These are phyloP conservation scores for Dasyurus viverrinus DNA, from an alignment of 2,113 vertebrate species.

Conservation along the genomic window DNA sequence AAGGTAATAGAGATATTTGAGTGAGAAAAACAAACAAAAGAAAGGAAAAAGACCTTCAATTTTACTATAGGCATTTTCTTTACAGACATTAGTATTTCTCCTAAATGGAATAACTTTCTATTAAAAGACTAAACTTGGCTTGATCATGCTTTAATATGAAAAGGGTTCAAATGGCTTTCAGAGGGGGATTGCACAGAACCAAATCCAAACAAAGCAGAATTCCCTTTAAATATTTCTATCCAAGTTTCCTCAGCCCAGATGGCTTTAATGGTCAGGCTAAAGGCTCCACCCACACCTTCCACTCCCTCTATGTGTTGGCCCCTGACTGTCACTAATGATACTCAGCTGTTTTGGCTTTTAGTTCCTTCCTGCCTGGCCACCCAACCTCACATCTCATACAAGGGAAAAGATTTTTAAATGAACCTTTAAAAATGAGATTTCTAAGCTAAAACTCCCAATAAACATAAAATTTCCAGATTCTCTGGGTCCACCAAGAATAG, in stretches of 20 bases:
- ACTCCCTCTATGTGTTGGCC: conserved; percentile 47
- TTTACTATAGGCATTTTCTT: conserved; percentile 58
- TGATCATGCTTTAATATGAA: conserved; percentile 65
- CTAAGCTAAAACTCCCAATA: neutral
- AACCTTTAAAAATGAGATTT: neutral
- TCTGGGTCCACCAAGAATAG: neutral
- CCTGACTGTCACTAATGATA: conserved; percentile 55
- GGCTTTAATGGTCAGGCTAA: conserved; percentile 58
- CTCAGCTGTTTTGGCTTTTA: conserved; percentile 69
- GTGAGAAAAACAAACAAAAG: conserved; percentile 34
- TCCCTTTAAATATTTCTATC: conserved; percentile 67
- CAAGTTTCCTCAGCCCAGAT: conserved; percentile 72
- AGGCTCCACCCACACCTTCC: conserved; percentile 68
- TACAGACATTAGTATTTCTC: conserved; percentile 66
- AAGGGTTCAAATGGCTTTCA: conserved; percentile 62
- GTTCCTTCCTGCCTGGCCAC: conserved; percentile 58
- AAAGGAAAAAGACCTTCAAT: conserved; percentile 39
- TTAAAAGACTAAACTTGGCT: conserved; percentile 68
- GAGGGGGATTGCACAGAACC: conserved; percentile 58
- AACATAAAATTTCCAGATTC: neutral
- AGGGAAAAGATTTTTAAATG: neutral
- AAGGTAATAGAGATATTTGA: conserved; percentile 5
- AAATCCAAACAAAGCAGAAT: conserved; percentile 77
- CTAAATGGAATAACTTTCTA: conserved; percentile 72
- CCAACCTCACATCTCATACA: conserved; percentile 50